Evolutionary conservation across 2,113 vertebrate species (phyloP), one percentile per base, ranked within the genome.

Genomic region (Vidua macroura): DNA sequence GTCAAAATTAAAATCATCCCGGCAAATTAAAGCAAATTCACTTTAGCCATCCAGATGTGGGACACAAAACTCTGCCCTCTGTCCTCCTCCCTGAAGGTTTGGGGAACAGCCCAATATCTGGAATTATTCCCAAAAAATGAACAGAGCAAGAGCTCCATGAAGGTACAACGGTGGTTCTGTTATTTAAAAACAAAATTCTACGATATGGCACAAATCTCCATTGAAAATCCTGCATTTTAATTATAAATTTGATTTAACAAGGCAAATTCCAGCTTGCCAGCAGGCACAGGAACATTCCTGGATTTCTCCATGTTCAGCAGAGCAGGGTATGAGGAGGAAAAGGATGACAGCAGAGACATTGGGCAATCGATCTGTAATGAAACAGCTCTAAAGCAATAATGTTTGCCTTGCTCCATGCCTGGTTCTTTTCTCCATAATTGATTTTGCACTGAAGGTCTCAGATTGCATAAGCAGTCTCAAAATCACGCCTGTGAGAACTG

Each of bases 341-440:
- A 55, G 2, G 2, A 74, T 27, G 58, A 31, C 86, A 55, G 78
- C 30, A 28, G 25, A 48, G 74, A 66, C 23, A 28, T 10, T 5
- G 74, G 6, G 2, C 4, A 0, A 77, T 90, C 43, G 17, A 85
- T 73, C 43, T 21, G 2, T 53, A 80, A 69, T 46, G 41, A 85
- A 92, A 27, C 46, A 85, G 78, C 70, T 85, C 80, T 66, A 6
- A 35, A 94, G 79, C 22, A 89, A 84, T 56, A 35, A 86, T 67
- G 35, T 59, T 94, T 83, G 37, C 55, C 60, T 85, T 69, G 43
- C 76, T 77, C 37, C 0, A 10, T 19, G 52, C 56, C 82, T 80
- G 85, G 7, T 88, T 62, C 93, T 93, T 78, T 48, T 86, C 94
- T 74, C n/a, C 56, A 3, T 74, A 86, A 90, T 21, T 90, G 76